Evolutionary conservation across 2,797 vertebrate genomes (phyloP).

Genomic region (Coracias cyanogaster): DNA sequence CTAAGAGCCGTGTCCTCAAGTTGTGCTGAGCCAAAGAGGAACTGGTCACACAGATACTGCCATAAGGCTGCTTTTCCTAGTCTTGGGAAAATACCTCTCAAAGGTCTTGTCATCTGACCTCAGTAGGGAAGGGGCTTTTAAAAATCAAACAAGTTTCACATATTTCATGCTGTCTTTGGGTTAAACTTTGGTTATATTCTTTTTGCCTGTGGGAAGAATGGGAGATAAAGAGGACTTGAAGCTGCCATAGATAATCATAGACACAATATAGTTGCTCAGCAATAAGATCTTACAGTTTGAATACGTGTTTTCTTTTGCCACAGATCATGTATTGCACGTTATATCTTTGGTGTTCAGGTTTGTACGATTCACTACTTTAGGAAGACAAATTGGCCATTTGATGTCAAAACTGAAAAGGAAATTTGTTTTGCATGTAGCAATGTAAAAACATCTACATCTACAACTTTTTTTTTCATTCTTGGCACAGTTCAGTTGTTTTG

Average conservation of each 20-base stretch:
- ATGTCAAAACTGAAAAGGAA: neutral
- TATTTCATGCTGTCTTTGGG: neutral
- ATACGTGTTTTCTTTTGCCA: neutral
- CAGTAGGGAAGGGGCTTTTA: neutral
- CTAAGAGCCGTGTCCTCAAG: neutral
- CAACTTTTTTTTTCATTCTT: neutral
- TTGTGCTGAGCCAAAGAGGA: neutral
- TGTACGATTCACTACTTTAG: neutral
- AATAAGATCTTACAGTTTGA: neutral
- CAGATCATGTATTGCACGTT: neutral
- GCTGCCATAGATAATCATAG: neutral
- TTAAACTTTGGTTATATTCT: neutral
- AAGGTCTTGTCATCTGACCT: neutral
- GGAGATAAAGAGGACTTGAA: neutral
- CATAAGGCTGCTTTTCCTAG: neutral
- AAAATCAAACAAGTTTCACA: neutral
- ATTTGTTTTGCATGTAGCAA: neutral
- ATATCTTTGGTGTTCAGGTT: neutral
- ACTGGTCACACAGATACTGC: neutral
- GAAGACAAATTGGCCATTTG: neutral
- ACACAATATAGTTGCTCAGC: neutral
- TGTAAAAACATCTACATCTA: neutral
- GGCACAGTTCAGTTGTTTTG: neutral
- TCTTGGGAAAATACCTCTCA: neutral
- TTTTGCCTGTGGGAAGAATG: neutral